Conservation (phyloP, 2,888 invertebrate genomes). For the Busseola fusca region DNA sequence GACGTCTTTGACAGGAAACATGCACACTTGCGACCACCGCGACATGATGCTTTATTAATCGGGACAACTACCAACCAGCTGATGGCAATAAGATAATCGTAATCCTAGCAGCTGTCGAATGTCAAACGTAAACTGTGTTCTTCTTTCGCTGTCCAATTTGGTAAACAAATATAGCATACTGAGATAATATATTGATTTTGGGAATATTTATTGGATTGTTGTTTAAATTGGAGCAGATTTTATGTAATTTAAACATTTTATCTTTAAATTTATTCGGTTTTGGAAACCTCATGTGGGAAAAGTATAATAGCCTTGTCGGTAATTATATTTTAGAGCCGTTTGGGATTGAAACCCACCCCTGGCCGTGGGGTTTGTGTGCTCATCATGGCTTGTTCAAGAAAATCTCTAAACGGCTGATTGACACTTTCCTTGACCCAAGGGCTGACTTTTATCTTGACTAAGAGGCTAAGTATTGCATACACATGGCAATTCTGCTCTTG, state of each 20-base stretch:
- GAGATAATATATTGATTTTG: background rate
- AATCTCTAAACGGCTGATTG: background rate
- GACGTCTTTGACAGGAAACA: slow-evolving; percentile 18
- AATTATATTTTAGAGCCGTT: background rate
- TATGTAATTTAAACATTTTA: background rate
- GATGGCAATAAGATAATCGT: slow-evolving; percentile 1
- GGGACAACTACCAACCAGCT: slow-evolving; percentile 13
- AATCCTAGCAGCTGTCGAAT: slow-evolving; percentile 27
- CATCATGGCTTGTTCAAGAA: background rate
- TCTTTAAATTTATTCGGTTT: background rate
- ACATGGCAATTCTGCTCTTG: background rate
- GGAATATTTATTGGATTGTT: background rate
- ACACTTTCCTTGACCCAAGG: background rate
- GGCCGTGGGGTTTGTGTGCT: background rate
- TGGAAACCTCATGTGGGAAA: background rate
- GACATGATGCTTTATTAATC: slow-evolving; percentile 19
- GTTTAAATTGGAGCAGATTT: background rate
- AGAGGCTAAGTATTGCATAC: background rate
- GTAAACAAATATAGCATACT: background rate
- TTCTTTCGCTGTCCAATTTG: background rate
- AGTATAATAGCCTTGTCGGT: background rate
- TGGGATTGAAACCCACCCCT: background rate
- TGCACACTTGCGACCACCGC: slow-evolving; percentile 18
- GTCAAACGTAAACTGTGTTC: background rate
- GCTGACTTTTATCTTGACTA: background rate